Percentiles rank a stretch among this genome's conserved stretches.
Conservation (phyloP, 2,113 vertebrate genomes). For the Labeo rohita region DNA sequence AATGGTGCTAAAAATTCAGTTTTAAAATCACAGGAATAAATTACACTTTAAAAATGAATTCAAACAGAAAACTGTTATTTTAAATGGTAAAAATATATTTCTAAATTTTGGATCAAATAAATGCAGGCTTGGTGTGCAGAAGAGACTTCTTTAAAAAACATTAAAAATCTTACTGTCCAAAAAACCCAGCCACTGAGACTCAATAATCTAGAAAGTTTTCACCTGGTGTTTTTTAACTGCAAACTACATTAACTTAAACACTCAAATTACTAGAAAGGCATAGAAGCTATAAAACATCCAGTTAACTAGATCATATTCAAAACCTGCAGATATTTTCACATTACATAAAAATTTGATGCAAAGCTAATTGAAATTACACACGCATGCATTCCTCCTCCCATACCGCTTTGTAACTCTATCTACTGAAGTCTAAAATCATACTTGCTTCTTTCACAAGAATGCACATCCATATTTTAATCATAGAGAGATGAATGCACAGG, state of each 20-base stretch:
- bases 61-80: too few relatives aligned
- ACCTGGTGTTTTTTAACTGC: too few relatives aligned
- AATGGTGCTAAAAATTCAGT: too few relatives aligned
- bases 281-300: neutral
- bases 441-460: neutral
- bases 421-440: neutral
- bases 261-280: neutral
- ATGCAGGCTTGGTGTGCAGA: too few relatives aligned
- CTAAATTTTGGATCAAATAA: too few relatives aligned
- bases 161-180: too few relatives aligned
- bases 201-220: neutral
- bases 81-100: too few relatives aligned
- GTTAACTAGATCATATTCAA: neutral
- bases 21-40: too few relatives aligned
- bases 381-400: slow-evolving; percentile 14
- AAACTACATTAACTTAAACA: neutral
- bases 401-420: neutral
- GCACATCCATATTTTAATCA: slow-evolving; percentile 23
- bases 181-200: neutral
- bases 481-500: slow-evolving; percentile 34
- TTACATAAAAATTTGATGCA: slow-evolving; percentile 55
- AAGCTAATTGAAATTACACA: slow-evolving; percentile 44
- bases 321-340: slow-evolving; percentile 45
- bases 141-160: too few relatives aligned
- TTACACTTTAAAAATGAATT: too few relatives aligned